Evolutionary conservation across 2,888 invertebrate species (phyloP).

Genomic region (Abrostola triplasia): DNA sequence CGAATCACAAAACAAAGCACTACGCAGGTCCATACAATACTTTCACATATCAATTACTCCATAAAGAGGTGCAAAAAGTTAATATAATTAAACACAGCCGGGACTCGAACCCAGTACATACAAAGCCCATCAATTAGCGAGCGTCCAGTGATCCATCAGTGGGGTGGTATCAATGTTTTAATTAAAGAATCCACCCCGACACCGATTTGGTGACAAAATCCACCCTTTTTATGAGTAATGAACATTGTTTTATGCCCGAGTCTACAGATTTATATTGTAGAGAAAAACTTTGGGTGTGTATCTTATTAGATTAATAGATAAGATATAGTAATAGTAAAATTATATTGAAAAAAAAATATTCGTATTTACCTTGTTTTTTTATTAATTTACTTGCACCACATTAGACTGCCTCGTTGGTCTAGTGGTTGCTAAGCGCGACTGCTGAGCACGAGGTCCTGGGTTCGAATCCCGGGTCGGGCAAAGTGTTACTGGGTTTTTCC

Average conservation of each 20-base stretch:
- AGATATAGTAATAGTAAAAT: too few species aligned
- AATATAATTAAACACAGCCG: constrained; percentile 56
- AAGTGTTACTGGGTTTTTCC: too few species aligned
- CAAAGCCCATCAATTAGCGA: constrained; percentile 70
- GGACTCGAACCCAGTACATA: constrained; percentile 46
- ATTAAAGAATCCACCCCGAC: constrained; percentile 67
- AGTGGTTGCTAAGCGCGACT: too few species aligned
- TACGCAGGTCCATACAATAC: neutral
- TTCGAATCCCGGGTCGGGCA: too few species aligned
- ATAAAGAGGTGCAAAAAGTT: constrained; percentile 52
- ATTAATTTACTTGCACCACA: neutral
- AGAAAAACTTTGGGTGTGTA: too few species aligned
- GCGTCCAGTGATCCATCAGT: constrained; percentile 69
- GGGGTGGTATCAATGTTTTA: constrained; percentile 66
- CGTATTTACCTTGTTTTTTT: too few species aligned
- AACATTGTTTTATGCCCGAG: constrained; percentile 24
- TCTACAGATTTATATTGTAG: neutral
- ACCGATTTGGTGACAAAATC: constrained; percentile 52
- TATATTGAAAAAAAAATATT: too few species aligned
- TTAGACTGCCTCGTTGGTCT: too few species aligned
- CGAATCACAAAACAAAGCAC: too few species aligned
- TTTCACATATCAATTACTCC: constrained; percentile 27
- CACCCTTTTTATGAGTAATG: constrained; percentile 55
- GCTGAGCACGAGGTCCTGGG: too few species aligned
- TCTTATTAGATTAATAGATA: too few species aligned